Conservation (phyloP, 2,797 vertebrate genomes). For the Pangasius macronema region DNA sequence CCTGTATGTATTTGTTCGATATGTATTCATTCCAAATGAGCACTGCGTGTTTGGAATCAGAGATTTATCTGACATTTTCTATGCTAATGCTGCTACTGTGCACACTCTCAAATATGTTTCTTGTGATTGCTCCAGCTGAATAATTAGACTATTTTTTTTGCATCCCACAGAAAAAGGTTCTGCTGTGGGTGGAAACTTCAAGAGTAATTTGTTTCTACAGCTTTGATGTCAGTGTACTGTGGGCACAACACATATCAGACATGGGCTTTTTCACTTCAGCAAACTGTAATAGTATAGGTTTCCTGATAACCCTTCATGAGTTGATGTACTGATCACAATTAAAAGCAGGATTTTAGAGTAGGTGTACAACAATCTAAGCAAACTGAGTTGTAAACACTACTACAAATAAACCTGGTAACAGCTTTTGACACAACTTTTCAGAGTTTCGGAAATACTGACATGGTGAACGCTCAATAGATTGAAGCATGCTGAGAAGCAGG, state of each 20-base stretch:
- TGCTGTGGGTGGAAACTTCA: slow-evolving; percentile 54
- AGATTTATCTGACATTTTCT: slow-evolving; percentile 18
- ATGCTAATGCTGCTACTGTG: slow-evolving; percentile 9
- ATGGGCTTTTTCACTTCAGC: slow-evolving; percentile 17
- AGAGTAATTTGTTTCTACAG: slow-evolving; percentile 56
- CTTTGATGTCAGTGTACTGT: slow-evolving; percentile 44
- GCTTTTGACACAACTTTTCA: neutral
- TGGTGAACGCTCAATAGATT: neutral
- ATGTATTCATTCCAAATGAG: neutral
- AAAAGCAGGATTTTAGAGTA: neutral
- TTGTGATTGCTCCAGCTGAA: neutral
- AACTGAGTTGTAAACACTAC: neutral
- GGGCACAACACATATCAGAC: neutral
- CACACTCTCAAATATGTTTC: slow-evolving; percentile 27
- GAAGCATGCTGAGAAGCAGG: neutral
- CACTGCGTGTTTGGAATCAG: neutral
- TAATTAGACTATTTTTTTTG: slow-evolving; percentile 21
- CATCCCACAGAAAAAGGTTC: slow-evolving; percentile 7
- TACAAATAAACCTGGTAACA: neutral
- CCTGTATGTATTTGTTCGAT: neutral
- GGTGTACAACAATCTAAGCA: neutral
- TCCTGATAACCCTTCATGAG: neutral
- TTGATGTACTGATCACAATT: no score
- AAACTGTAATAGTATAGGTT: neutral
- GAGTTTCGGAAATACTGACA: neutral